A percentile compares a stretch with the other conserved stretches of the same genome.
phyloP scores from a whole-genome alignment of 2,797 vertebrate species.

The Gymnocypris eckloni region DNA sequence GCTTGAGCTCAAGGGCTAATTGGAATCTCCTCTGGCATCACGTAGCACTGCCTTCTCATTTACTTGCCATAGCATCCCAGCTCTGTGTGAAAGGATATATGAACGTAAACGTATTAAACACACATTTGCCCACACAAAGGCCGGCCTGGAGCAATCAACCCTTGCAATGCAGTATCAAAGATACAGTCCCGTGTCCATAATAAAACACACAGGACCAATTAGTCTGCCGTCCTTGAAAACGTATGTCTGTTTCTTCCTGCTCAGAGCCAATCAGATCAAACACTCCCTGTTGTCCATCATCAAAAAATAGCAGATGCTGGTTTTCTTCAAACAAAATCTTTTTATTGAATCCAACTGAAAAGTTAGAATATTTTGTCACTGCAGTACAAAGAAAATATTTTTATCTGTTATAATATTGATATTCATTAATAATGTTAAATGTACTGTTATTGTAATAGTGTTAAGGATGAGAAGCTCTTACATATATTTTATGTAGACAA shows the following conservation, averaged over 20 bases:
- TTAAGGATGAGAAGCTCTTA: background rate
- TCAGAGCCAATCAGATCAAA: background rate
- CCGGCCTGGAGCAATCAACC: constrained; percentile 21
- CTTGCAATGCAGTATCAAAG: constrained; percentile 36
- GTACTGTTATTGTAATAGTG: background rate
- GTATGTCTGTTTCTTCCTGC: constrained; percentile 20
- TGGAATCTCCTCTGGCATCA: constrained; percentile 25
- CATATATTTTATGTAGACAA: background rate
- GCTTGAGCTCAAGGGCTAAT: constrained; percentile 25
- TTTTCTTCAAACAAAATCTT: background rate
- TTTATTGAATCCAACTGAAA: background rate
- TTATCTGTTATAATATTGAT: background rate
- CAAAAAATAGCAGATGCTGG: background rate
- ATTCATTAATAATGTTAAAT: background rate
- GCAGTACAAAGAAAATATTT: background rate
- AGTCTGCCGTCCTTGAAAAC: constrained; percentile 45
- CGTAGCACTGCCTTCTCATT: constrained; percentile 13
- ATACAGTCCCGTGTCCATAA: constrained; percentile 31
- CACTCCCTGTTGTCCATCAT: background rate
- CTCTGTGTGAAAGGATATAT: constrained; percentile 31
- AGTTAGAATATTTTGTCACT: too few species aligned
- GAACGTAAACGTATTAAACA: constrained; percentile 40
- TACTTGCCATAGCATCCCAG: background rate
- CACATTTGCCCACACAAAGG: constrained; percentile 36
- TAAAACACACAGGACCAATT: constrained; percentile 47